These are phyloP conservation scores for Zalophus californianus DNA, from an alignment of 2,797 vertebrate genomes.

Conservation along the genomic window DNA sequence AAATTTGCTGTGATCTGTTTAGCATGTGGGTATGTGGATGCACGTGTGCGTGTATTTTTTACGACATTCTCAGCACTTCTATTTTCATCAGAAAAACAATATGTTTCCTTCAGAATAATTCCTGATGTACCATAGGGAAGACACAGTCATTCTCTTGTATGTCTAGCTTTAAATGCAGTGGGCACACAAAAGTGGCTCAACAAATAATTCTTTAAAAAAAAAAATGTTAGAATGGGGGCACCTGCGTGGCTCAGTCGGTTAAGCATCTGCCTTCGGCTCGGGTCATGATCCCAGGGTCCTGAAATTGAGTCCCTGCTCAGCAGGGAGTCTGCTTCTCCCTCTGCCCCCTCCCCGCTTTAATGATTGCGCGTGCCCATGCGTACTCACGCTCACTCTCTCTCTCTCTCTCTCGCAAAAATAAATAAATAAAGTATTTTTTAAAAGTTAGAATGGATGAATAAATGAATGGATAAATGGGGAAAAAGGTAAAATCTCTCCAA, in stretches of 20 bases:
- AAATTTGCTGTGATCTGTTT: background rate
- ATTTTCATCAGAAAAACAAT: slow-evolving; percentile 33
- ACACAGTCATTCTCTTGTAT: background rate
- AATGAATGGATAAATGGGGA: background rate
- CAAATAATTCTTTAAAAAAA: background rate
- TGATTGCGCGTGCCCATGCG: no score
- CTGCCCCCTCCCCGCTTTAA: no score
- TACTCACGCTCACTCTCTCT: no score
- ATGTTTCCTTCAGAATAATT: slow-evolving; percentile 47
- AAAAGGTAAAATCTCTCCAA: background rate
- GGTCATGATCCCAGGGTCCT: no score
- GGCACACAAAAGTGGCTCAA: background rate
- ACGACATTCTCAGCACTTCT: slow-evolving; percentile 19
- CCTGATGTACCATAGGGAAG: background rate
- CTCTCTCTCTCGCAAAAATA: no score
- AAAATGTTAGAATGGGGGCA: no score
- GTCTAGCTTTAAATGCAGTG: background rate
- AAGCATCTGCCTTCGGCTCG: no score
- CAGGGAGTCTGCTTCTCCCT: no score
- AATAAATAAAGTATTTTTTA: background rate
- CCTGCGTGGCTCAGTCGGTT: no score
- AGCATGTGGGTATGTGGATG: background rate
- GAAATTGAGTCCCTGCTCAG: no score
- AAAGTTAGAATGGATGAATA: background rate
- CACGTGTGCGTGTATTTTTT: background rate